These are phyloP conservation scores for Ophion ellenae DNA, from an alignment of 2,888 invertebrate genomes.

Conservation along the genomic window DNA sequence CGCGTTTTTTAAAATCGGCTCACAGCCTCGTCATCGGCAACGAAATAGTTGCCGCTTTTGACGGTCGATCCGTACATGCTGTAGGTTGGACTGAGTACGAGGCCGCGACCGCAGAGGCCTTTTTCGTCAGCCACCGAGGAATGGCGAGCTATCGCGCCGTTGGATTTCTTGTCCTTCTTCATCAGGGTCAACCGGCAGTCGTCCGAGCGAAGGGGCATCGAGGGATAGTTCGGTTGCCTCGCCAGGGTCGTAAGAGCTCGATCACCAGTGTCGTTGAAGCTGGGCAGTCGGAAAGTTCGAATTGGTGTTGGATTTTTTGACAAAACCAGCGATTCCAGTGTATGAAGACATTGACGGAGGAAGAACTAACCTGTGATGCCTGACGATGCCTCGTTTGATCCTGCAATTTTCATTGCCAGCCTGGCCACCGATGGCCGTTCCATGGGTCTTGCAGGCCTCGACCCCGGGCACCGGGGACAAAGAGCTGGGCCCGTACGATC, in stretches of 20 bases:
- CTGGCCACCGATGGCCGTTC: constrained; percentile 80
- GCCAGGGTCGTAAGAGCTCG: constrained; percentile 81
- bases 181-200: constrained; percentile 80
- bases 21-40: constrained; percentile 81
- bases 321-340: background rate
- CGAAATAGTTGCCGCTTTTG: constrained; percentile 79
- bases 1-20: constrained; percentile 78
- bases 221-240: constrained; percentile 82
- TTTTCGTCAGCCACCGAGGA: constrained; percentile 80
- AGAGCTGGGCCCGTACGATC: constrained; percentile 81
- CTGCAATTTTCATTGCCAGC: constrained; percentile 80
- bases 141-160: constrained; percentile 75
- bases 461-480: constrained; percentile 81
- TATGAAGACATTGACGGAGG: background rate
- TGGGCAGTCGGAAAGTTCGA: constrained; percentile 62
- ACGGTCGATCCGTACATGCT: constrained; percentile 80
- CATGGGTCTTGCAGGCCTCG: constrained; percentile 82
- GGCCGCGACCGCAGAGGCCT: constrained; percentile 70
- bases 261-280: constrained; percentile 83
- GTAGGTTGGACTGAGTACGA: constrained; percentile 81
- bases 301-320: background rate
- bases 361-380: constrained; percentile 79
- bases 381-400: constrained; percentile 82
- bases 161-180: constrained; percentile 77
- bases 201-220: constrained; percentile 81